A percentile compares a stretch with the other conserved stretches of the same genome.
These are phyloP conservation scores for Fulmarus glacialis DNA, from an alignment of 2,113 vertebrate genomes.

Conservation along the genomic window DNA sequence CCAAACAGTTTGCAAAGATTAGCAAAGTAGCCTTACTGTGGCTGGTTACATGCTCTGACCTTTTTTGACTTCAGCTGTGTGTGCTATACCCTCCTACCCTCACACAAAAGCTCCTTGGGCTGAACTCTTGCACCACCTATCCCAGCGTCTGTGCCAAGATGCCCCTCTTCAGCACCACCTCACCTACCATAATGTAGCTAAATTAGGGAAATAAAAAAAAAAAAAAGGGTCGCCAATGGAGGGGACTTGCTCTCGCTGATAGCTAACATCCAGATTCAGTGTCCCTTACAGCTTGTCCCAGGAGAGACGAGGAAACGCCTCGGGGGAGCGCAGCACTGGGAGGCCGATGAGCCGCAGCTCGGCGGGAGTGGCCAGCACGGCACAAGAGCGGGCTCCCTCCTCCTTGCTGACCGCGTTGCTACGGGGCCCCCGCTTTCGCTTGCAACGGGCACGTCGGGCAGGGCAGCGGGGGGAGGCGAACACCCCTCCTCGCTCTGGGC, in stretches of 20 bases:
- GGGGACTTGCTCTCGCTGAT: neutral
- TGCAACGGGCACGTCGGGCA: neutral
- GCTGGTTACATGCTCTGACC: rapidly evolving
- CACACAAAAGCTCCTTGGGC: neutral
- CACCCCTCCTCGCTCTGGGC: neutral
- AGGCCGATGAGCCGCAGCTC: rapidly evolving
- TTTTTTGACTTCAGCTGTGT: neutral
- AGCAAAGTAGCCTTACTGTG: neutral
- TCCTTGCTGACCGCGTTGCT: neutral
- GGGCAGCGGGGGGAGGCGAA: too few species aligned
- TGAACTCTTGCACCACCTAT: neutral
- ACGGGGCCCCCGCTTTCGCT: too few species aligned
- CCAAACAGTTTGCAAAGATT: neutral
- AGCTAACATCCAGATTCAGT: neutral
- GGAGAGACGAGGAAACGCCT: rapidly evolving
- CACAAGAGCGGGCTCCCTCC: neutral
- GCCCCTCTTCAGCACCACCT: neutral
- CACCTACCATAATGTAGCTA: rapidly evolving
- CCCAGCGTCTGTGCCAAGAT: neutral
- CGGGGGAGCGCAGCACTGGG: rapidly evolving
- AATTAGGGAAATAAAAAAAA: neutral
- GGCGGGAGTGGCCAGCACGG: neutral
- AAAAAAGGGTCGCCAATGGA: rapidly evolving
- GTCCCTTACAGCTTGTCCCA: neutral
- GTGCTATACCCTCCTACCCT: neutral